Evolutionary conservation across 2,888 invertebrate genomes (phyloP), one percentile per base, ranked within the genome.

Genomic region (Drosophila phalerata): DNA sequence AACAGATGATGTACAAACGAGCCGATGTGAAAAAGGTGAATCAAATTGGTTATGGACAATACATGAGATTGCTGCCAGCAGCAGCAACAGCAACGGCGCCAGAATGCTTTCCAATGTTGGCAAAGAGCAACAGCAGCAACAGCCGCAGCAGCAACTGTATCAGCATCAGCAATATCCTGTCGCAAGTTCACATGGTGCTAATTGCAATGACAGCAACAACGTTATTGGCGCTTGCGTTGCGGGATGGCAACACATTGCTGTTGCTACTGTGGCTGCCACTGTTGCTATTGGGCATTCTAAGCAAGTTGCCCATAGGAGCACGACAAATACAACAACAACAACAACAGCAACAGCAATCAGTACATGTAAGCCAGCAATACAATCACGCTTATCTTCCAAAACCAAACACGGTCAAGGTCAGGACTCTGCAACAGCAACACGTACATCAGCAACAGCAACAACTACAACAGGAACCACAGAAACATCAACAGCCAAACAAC

Each of bases 331-430:
- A 62, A 47, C 71, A 61, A 45, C 68, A 57, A 10, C 53, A 47
- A 34, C 49, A 47, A 61, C 43, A 53, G 17, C 61, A 64, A 19
- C 49, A 52, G 30, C 53, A 48, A 47, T 65, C 60, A 60, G 68
- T 74, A 65, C 10, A 40, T 57, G 64, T 49, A 57, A 71, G 60
- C 65, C 76, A 73, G 83, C 86, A 73, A 77, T 65, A 81, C 86
- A 83, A 87, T 89, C 91, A 90, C 89, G 70, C 77, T 77, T 90
- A 88, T 91, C 91, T 91, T 91, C 90, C 91, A 90, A 88, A 84
- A 76, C 17, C 57, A 69, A 78, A 69, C 68, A 69, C 52, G 74
- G 65, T 72, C 77, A 85, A 67, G 73, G 68, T 62, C 74, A 67
- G 48, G 68, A 56, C 45, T 19, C 60, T 66, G 60, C 70, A 72